Evolutionary conservation across 2,888 invertebrate genomes (phyloP).

Genomic region (Ametastegia equiseti): DNA sequence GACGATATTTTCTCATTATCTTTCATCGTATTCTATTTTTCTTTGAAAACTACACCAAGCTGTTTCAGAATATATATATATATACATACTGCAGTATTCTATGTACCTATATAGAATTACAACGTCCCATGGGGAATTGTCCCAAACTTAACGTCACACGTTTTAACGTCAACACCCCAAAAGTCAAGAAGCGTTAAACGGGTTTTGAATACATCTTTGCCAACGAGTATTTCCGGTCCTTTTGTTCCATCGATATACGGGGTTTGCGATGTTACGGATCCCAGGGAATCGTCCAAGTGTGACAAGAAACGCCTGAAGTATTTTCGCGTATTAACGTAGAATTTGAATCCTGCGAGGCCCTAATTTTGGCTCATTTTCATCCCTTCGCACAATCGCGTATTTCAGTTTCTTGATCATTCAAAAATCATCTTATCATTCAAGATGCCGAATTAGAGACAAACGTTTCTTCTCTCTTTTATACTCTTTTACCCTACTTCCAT

Average conservation of each 20-base stretch:
- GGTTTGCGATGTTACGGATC: background rate
- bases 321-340: background rate
- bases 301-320: background rate
- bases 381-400: too few relatives aligned
- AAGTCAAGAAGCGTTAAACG: conserved; percentile 4
- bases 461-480: background rate
- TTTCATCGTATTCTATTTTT: background rate
- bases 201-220: conserved; percentile 9
- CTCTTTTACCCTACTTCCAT: too few relatives aligned
- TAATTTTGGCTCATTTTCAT: too few relatives aligned
- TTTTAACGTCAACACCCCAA: conserved; percentile 3
- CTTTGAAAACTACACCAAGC: background rate
- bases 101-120: background rate
- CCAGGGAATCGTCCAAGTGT: background rate
- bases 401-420: too few relatives aligned
- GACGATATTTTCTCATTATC: conserved; percentile 16
- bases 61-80: background rate
- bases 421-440: too few relatives aligned
- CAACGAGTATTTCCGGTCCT: background rate
- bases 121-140: background rate
- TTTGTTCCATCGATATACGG: conserved; percentile 12
- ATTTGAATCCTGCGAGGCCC: background rate
- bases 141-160: background rate
- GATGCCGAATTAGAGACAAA: too few relatives aligned
- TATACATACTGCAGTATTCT: too few relatives aligned